phyloP scores from a whole-genome alignment of 2,888 invertebrate genomes.

The Biston stratarius region DNA sequence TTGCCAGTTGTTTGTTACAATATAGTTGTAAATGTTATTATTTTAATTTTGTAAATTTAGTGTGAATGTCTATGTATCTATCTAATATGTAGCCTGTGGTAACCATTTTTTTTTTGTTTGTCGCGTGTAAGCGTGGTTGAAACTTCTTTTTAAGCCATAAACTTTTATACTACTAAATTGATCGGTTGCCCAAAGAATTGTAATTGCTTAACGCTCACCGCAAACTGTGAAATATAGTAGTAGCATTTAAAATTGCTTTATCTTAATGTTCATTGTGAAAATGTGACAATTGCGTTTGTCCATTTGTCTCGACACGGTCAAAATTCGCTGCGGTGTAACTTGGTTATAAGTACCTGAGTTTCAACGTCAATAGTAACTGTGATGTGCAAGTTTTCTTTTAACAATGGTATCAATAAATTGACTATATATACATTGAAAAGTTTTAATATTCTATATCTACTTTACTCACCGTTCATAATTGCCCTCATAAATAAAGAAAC shows the following conservation, averaged over 20 bases:
- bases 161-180: slow-evolving; percentile 21
- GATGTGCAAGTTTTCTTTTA: background rate
- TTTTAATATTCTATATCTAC: too few species aligned
- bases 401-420: background rate
- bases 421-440: too few species aligned
- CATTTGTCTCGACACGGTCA: slow-evolving; percentile 10
- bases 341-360: background rate
- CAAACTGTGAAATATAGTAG: slow-evolving; percentile 21
- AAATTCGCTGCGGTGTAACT: slow-evolving; percentile 4
- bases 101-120: too few species aligned
- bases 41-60: too few species aligned
- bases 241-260: slow-evolving; percentile 20
- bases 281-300: slow-evolving; percentile 20
- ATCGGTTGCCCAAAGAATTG: slow-evolving; percentile 19
- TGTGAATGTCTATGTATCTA: too few species aligned
- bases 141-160: slow-evolving; percentile 16
- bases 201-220: slow-evolving; percentile 10
- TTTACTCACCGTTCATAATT: too few species aligned
- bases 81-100: too few species aligned
- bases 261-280: slow-evolving; percentile 18
- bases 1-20: too few species aligned
- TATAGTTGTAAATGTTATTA: too few species aligned
- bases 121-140: slow-evolving; percentile 6
- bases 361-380: too few species aligned
- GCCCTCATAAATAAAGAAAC: too few species aligned